Percentiles rank a stretch among this genome's conserved stretches.
Evolutionary conservation across 2,113 vertebrate species (phyloP).

Genomic region (Dipodomys spectabilis): DNA sequence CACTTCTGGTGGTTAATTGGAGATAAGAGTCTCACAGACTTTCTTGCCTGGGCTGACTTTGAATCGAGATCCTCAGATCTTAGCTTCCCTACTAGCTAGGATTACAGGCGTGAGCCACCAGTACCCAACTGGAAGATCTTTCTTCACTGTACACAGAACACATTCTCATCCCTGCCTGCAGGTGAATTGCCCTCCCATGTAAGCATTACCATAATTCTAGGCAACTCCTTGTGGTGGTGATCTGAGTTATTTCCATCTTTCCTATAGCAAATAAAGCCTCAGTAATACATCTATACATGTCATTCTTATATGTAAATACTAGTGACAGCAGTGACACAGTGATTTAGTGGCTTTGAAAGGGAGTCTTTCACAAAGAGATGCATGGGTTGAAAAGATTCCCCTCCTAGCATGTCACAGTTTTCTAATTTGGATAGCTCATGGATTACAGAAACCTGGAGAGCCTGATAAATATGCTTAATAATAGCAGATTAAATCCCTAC

Average conservation of each 20-base stretch:
- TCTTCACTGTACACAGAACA: background rate
- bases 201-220: background rate
- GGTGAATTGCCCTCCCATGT: background rate
- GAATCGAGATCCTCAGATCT: no score
- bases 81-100: no score
- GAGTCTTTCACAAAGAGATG: background rate
- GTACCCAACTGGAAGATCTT: background rate
- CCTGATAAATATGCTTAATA: background rate
- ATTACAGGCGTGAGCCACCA: no score
- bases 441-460: background rate
- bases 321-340: background rate
- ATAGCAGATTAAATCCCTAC: background rate
- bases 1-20: no score
- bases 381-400: background rate
- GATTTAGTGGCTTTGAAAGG: background rate
- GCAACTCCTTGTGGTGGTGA: background rate
- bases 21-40: no score
- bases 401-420: background rate
- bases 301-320: background rate
- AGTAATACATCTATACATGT: background rate
- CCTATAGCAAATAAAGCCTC: slow-evolving; percentile 18
- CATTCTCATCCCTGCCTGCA: background rate
- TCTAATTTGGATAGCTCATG: background rate
- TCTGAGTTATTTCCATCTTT: background rate
- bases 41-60: no score